phyloP scores from a whole-genome alignment of 2,888 invertebrate species.

The Chrysina gloriosa region DNA sequence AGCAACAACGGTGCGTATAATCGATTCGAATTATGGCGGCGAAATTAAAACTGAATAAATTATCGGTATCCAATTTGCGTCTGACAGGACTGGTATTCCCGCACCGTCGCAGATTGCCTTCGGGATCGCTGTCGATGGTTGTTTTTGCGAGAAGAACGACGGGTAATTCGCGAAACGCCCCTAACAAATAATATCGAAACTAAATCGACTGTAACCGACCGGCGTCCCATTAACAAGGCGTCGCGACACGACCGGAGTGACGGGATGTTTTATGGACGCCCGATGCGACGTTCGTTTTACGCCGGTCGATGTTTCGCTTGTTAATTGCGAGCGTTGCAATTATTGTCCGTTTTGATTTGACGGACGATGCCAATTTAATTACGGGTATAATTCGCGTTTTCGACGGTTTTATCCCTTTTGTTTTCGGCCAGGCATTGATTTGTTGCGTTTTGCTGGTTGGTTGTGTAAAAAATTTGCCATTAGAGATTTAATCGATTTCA shows the following conservation, averaged over 20 bases:
- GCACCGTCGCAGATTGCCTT: neutral
- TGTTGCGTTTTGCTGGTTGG: neutral
- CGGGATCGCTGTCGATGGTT: neutral
- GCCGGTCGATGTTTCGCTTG: conserved; percentile 1
- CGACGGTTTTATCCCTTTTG: neutral
- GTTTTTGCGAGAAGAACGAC: neutral
- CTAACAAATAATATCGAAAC: conserved; percentile 15
- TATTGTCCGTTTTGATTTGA: conserved; percentile 23
- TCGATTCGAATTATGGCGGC: neutral
- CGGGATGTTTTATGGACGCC: conserved; percentile 3
- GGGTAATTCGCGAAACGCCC: neutral
- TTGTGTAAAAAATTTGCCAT: neutral
- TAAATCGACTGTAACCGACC: conserved; percentile 16
- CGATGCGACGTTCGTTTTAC: neutral
- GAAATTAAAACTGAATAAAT: neutral
- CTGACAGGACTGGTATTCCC: neutral
- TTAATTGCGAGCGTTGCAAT: conserved; percentile 20
- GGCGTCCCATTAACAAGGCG: conserved; percentile 6
- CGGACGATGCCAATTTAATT: conserved; percentile 15
- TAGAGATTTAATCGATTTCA: no score
- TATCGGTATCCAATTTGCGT: neutral
- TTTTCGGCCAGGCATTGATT: neutral
- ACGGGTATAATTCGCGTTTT: conserved; percentile 1
- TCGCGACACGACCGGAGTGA: conserved; percentile 2
- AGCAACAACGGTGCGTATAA: neutral